Evolutionary conservation across 2,113 vertebrate genomes (phyloP).

Genomic region (Pongo pygmaeus): DNA sequence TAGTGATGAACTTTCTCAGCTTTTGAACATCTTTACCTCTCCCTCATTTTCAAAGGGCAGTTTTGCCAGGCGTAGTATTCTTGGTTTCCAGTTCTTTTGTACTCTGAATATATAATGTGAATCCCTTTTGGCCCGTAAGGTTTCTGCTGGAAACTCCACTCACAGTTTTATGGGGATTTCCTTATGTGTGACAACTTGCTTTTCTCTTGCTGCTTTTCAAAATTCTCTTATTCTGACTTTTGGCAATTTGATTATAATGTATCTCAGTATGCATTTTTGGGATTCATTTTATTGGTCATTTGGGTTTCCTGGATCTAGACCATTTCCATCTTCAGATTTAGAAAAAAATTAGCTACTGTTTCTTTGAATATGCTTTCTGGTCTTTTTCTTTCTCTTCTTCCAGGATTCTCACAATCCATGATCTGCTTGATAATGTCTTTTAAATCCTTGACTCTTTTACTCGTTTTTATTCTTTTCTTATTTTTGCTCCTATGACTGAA

Average conservation of each 20-base stretch:
- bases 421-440: background rate
- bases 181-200: background rate
- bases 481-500: background rate
- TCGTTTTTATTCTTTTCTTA: background rate
- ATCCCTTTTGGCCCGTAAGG: background rate
- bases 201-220: background rate
- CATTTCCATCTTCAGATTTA: background rate
- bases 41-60: background rate
- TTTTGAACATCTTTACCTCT: background rate
- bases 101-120: background rate
- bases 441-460: background rate
- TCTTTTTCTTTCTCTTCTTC: background rate
- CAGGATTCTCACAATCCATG: background rate
- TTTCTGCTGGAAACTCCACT: background rate
- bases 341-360: background rate
- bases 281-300: background rate
- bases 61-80: background rate
- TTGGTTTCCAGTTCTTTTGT: background rate
- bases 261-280: background rate
- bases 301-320: background rate
- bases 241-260: background rate
- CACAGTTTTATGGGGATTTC: background rate
- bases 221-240: background rate
- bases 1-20: background rate
- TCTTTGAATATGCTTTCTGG: background rate